Evolutionary conservation across 2,113 vertebrate species (phyloP).

Genomic region (Colius striatus): DNA sequence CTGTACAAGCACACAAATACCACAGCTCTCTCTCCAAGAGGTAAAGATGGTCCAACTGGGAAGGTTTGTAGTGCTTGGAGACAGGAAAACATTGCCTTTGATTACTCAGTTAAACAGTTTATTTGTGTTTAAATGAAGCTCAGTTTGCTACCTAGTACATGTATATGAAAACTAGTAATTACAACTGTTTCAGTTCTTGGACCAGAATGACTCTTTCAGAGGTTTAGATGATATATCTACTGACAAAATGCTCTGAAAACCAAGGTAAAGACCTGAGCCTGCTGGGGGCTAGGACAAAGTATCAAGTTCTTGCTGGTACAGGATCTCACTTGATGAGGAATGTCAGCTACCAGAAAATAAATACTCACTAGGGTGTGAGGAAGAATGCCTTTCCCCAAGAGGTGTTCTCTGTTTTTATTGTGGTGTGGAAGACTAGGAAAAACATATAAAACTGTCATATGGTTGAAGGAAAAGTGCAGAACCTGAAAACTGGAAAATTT

Average conservation of each 20-base stretch:
- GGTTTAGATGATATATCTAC: neutral
- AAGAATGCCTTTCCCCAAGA: neutral
- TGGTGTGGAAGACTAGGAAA: neutral
- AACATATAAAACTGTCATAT: neutral
- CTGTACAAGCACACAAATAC: neutral
- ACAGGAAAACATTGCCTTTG: neutral
- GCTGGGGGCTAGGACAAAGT: neutral
- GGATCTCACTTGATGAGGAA: conserved; percentile 28
- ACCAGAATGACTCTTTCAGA: neutral
- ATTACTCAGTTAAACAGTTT: neutral
- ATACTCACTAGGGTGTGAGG: neutral
- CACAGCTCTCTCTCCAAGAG: neutral
- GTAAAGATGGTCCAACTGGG: neutral
- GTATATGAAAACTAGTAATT: neutral
- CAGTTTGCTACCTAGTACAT: neutral
- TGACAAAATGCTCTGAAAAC: conserved; percentile 6
- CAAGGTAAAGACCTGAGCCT: neutral
- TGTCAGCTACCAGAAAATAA: neutral
- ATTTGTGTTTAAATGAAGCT: neutral
- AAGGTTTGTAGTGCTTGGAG: neutral
- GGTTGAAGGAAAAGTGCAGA: neutral
- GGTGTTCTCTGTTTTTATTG: neutral
- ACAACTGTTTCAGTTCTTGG: neutral
- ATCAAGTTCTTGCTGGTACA: neutral
- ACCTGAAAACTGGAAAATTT: neutral